Percentiles rank a stretch among this genome's conserved stretches.
Evolutionary conservation across 2,797 vertebrate species (phyloP).

Genomic region (Chiroxiphia lanceolata): DNA sequence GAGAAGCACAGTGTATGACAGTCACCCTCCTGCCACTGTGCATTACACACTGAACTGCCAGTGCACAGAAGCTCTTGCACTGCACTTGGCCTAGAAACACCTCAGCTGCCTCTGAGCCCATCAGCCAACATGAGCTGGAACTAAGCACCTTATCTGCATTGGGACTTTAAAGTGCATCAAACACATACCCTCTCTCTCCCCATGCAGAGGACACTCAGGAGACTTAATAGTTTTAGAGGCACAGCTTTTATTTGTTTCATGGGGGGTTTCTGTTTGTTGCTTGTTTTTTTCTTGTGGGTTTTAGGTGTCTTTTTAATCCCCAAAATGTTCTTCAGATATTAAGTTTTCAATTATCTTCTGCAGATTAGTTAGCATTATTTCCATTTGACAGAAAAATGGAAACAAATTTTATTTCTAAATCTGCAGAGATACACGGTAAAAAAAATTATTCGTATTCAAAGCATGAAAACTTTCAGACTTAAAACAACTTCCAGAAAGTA

Average conservation of each 20-base stretch:
- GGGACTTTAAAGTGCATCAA: background rate
- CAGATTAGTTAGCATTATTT: background rate
- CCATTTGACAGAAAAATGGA: background rate
- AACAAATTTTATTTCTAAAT: background rate
- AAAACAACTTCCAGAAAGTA: background rate
- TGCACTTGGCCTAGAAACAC: background rate
- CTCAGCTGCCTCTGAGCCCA: background rate
- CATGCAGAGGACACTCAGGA: background rate
- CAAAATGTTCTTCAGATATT: background rate
- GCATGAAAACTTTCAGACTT: background rate
- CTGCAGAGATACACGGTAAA: background rate
- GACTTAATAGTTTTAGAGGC: background rate
- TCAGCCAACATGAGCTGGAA: background rate
- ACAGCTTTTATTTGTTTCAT: background rate
- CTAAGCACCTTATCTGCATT: background rate
- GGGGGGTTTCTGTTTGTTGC: accelerated
- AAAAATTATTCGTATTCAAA: background rate
- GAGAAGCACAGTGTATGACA: background rate
- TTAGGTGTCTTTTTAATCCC: background rate
- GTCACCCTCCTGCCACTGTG: background rate
- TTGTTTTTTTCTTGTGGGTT: background rate
- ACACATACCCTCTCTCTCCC: background rate
- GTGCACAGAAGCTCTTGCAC: background rate
- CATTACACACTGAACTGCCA: background rate
- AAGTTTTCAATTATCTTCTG: background rate